phyloP scores from a whole-genome alignment of 92 coral and sea anemone genomes.

The Siderastrea siderea region DNA sequence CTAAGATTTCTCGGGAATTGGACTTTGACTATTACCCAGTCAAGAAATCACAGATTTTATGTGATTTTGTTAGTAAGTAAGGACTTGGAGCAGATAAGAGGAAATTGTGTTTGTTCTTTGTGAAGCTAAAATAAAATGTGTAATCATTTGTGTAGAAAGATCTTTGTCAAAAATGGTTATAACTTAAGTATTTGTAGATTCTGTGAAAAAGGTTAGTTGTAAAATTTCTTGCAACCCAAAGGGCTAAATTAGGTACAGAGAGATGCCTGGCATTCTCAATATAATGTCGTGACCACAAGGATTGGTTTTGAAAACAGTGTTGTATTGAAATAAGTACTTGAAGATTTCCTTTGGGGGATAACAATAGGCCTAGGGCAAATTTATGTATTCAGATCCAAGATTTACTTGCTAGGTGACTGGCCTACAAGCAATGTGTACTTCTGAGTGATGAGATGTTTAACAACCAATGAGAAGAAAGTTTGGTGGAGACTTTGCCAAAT shows the following conservation, averaged over 20 bases:
- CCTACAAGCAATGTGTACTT: neutral
- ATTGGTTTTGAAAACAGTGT: constrained; percentile 15
- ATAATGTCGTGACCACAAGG: constrained; percentile 25
- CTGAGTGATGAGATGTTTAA: neutral
- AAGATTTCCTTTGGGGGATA: neutral
- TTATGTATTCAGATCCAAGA: neutral
- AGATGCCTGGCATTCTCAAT: neutral
- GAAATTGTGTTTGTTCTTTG: constrained; percentile 14
- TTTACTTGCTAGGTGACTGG: neutral
- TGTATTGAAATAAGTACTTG: constrained; percentile 16
- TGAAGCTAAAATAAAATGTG: constrained; percentile 19
- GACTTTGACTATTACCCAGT: neutral
- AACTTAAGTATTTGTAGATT: neutral
- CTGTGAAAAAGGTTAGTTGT: neutral
- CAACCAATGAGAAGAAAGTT: constrained; percentile 20
- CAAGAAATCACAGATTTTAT: neutral
- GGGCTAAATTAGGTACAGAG: neutral
- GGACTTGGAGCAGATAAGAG: neutral
- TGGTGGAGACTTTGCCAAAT: constrained; percentile 28
- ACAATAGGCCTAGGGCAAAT: constrained; percentile 9
- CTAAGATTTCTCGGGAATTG: neutral
- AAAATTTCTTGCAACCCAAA: constrained; percentile 3
- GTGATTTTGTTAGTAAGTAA: constrained; percentile 17
- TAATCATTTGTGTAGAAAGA: constrained; percentile 6
- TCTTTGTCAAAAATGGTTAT: neutral